Evolutionary conservation across 2,888 invertebrate genomes (phyloP).

Genomic region (Azorinus chamasolen): DNA sequence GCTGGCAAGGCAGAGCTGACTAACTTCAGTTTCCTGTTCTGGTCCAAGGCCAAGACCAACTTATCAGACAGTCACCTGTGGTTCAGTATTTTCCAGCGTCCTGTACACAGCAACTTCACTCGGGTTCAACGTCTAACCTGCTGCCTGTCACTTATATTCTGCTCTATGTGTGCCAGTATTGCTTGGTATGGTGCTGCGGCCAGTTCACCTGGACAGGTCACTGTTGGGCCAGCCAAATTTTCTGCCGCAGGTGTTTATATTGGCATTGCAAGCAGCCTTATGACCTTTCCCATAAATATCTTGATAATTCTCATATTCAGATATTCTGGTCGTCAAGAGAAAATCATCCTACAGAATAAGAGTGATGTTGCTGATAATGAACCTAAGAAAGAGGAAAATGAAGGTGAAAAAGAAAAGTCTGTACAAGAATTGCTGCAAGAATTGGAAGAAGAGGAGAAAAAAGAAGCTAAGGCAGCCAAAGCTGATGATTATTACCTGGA

Average conservation of each 20-base stretch:
- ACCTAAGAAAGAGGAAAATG: slow-evolving; percentile 9
- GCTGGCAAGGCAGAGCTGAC: slow-evolving; percentile 85
- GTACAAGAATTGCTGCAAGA: background rate
- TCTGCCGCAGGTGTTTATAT: slow-evolving; percentile 69
- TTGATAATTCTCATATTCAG: slow-evolving; percentile 70
- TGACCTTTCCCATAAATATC: slow-evolving; percentile 69
- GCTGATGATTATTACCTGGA: slow-evolving; percentile 30
- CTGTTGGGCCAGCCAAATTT: slow-evolving; percentile 70
- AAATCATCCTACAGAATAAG: slow-evolving; percentile 11
- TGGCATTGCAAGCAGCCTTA: slow-evolving; percentile 66
- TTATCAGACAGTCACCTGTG: slow-evolving; percentile 87
- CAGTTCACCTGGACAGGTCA: slow-evolving; percentile 52
- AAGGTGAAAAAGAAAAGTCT: slow-evolving; percentile 8
- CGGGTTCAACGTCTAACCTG: slow-evolving; percentile 79
- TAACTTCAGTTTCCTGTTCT: slow-evolving; percentile 85
- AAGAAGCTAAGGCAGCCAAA: too few relatives aligned
- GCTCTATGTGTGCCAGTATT: slow-evolving; percentile 75
- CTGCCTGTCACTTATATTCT: slow-evolving; percentile 73
- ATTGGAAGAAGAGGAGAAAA: slow-evolving; percentile 13
- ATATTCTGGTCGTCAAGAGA: slow-evolving; percentile 38
- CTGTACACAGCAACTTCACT: slow-evolving; percentile 86
- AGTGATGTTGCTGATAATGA: slow-evolving; percentile 12
- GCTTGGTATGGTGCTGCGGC: slow-evolving; percentile 70
- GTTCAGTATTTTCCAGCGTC: slow-evolving; percentile 87
- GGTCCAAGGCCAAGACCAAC: slow-evolving; percentile 80